A percentile compares a stretch with the other conserved stretches of the same genome.
phyloP scores from a whole-genome alignment of 2,113 vertebrate species.

The Vimba vimba region DNA sequence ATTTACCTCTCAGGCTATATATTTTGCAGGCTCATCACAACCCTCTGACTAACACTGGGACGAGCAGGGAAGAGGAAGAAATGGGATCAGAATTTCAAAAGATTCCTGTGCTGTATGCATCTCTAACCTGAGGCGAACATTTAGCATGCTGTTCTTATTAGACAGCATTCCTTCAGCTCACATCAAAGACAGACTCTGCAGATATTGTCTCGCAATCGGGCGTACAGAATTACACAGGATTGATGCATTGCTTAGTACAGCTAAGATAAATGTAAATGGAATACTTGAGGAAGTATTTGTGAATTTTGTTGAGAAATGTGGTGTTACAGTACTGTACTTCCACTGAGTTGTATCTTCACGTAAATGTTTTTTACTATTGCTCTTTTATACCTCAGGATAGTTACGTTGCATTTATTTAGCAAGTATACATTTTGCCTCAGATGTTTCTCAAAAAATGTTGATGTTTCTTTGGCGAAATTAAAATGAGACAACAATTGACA shows the following conservation, averaged over 20 bases:
- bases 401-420: neutral
- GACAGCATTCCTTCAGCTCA: constrained; percentile 64
- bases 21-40: constrained; percentile 30
- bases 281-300: neutral
- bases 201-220: constrained; percentile 53
- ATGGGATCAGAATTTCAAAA: constrained; percentile 50
- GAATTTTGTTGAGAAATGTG: neutral
- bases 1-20: constrained; percentile 23
- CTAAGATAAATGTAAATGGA: constrained; percentile 10
- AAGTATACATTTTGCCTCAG: neutral
- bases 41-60: constrained; percentile 6
- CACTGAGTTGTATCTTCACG: neutral
- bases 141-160: constrained; percentile 65
- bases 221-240: constrained; percentile 42
- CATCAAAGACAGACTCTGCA: constrained; percentile 61
- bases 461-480: neutral
- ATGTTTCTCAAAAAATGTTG: neutral
- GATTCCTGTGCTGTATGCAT: constrained; percentile 55
- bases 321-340: neutral
- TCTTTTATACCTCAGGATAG: neutral
- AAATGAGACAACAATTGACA: neutral
- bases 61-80: constrained; percentile 34
- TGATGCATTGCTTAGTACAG: neutral
- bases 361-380: neutral
- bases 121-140: constrained; percentile 66